Percentiles rank a stretch among this genome's conserved stretches.
Conservation (phyloP, 1,140 invertebrate species). For the Zaprionus taronus region DNA sequence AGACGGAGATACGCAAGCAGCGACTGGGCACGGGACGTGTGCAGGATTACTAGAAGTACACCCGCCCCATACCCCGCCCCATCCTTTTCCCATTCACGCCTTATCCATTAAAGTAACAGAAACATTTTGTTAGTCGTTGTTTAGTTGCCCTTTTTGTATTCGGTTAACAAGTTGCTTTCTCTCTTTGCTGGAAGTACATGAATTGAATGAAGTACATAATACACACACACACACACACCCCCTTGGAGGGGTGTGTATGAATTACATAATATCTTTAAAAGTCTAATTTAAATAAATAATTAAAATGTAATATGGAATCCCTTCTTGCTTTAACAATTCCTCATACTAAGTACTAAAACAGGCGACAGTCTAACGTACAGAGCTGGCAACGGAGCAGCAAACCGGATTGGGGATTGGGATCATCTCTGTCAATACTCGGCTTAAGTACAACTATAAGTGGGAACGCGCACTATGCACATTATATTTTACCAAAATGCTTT, state of each 20-base stretch:
- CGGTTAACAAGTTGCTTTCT: slow-evolving; percentile 48
- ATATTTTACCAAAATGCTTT: no score
- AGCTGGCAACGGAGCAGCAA: background rate
- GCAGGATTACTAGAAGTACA: slow-evolving; percentile 86
- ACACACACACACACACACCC: no score
- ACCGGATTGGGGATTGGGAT: background rate
- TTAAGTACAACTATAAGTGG: background rate
- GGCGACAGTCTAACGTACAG: background rate
- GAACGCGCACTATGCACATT: no score
- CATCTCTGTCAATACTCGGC: background rate
- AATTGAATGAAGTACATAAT: slow-evolving; percentile 44
- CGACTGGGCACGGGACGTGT: slow-evolving; percentile 88
- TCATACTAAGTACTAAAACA: slow-evolving; percentile 11
- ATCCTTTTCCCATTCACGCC: no score
- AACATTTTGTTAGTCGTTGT: slow-evolving; percentile 30
- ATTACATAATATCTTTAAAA: slow-evolving; percentile 30
- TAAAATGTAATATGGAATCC: slow-evolving; percentile 28
- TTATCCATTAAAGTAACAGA: background rate
- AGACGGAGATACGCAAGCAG: slow-evolving; percentile 88
- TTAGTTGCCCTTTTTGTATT: slow-evolving; percentile 29
- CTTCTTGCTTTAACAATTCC: slow-evolving; percentile 38
- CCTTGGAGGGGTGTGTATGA: slow-evolving; percentile 8
- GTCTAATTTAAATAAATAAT: slow-evolving; percentile 45
- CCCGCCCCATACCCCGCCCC: no score
- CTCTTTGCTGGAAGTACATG: slow-evolving; percentile 48